These are phyloP conservation scores for Pygoscelis adeliae DNA, from an alignment of 2,113 vertebrate species.

Conservation along the genomic window DNA sequence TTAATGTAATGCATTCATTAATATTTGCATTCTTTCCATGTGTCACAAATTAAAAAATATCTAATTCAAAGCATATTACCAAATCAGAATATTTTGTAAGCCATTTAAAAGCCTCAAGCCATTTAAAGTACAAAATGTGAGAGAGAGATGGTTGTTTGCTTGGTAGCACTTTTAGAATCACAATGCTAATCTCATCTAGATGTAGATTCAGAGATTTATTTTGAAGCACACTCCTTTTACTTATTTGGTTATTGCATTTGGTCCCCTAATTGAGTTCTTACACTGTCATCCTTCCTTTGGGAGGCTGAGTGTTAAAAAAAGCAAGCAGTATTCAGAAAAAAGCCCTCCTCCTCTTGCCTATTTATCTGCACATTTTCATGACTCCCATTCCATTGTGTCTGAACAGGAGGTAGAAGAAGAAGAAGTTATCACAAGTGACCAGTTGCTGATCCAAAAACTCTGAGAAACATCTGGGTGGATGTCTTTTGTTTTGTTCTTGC, in stretches of 20 bases:
- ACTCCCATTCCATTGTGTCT: background rate
- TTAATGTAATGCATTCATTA: background rate
- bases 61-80: background rate
- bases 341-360: background rate
- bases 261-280: background rate
- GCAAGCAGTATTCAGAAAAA: background rate
- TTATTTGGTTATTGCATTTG: background rate
- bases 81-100: background rate
- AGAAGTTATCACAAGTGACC: background rate
- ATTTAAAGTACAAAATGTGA: background rate
- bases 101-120: no score
- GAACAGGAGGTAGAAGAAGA: background rate
- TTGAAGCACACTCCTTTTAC: background rate
- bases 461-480: background rate
- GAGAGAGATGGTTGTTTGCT: background rate
- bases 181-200: background rate
- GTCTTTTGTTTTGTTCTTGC: background rate
- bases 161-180: background rate
- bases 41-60: background rate
- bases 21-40: background rate
- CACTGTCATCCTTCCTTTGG: background rate
- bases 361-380: background rate
- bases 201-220: background rate
- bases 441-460: background rate
- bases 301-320: background rate